Conservation (phyloP, 2,888 invertebrate species). For the Drosophila anceps region DNA sequence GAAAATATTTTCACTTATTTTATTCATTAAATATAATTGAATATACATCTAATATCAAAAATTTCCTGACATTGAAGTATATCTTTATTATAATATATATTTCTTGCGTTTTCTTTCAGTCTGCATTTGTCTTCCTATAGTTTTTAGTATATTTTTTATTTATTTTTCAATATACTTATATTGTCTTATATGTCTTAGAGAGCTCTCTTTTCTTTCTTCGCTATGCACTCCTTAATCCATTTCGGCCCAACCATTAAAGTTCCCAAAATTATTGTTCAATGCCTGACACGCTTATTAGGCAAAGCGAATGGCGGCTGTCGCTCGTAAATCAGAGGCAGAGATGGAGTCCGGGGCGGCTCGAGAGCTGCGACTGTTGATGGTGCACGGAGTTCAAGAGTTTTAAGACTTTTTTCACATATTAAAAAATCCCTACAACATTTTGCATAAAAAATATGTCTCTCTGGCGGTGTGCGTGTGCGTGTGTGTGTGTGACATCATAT, state of each 20-base stretch:
- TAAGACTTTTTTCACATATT: constrained; percentile 65
- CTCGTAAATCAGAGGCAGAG: constrained; percentile 51
- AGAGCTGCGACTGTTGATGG: constrained; percentile 52
- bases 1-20: neutral
- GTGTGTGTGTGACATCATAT: constrained; percentile 76
- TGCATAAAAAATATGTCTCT: constrained; percentile 71
- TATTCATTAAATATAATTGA: no score
- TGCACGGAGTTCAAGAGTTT: constrained; percentile 35
- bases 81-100: neutral
- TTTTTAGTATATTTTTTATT: neutral
- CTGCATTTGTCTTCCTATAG: neutral
- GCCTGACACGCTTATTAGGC: constrained; percentile 73
- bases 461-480: constrained; percentile 40
- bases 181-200: no score
- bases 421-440: constrained; percentile 78
- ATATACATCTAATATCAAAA: no score
- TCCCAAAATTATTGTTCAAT: constrained; percentile 44
- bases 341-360: constrained; percentile 31
- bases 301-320: constrained; percentile 66
- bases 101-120: neutral
- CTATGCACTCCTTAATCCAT: neutral
- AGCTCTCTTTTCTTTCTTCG: neutral
- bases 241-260: constrained; percentile 3
- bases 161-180: neutral
- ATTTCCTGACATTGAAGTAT: no score